A percentile compares a stretch with the other conserved stretches of the same genome.
phyloP scores from a whole-genome alignment of 2,888 invertebrate genomes.

The Malthinus flaveolus region DNA sequence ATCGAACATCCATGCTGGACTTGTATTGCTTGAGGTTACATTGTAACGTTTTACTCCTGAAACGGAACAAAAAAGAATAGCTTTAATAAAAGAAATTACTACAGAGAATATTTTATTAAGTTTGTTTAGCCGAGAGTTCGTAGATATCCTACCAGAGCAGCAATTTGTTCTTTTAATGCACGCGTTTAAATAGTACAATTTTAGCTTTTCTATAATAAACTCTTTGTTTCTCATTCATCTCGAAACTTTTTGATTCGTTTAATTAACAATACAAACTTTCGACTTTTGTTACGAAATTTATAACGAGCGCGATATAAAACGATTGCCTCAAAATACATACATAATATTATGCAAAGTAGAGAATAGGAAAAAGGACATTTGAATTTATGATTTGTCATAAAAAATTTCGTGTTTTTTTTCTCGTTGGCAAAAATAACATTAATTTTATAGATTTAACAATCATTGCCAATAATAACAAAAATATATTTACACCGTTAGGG shows the following conservation, averaged over 20 bases:
- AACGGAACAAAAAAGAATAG: slow-evolving; percentile 42
- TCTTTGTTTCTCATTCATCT: slow-evolving; percentile 8
- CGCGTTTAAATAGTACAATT: slow-evolving; percentile 23
- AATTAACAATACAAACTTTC: slow-evolving; percentile 13
- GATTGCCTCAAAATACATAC: background rate
- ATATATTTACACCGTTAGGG: too few relatives aligned
- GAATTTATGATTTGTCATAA: too few relatives aligned
- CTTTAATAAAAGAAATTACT: slow-evolving; percentile 30
- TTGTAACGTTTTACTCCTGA: slow-evolving; percentile 47
- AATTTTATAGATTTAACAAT: too few relatives aligned
- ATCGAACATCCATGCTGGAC: slow-evolving; percentile 52
- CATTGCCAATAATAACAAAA: too few relatives aligned
- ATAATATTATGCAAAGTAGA: too few relatives aligned
- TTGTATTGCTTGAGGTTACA: slow-evolving; percentile 48
- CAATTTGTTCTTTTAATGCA: slow-evolving; percentile 26
- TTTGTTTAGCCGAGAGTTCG: slow-evolving; percentile 28
- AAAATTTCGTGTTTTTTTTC: too few relatives aligned
- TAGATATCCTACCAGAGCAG: slow-evolving; percentile 23
- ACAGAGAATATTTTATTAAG: slow-evolving; percentile 29
- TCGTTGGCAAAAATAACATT: too few relatives aligned
- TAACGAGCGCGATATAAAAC: background rate
- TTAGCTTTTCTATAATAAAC: slow-evolving; percentile 16
- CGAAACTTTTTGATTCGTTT: background rate
- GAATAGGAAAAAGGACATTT: too few relatives aligned
- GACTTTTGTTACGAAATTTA: background rate